These are phyloP conservation scores for Lontra canadensis DNA, from an alignment of 2,113 vertebrate genomes.

Conservation along the genomic window DNA sequence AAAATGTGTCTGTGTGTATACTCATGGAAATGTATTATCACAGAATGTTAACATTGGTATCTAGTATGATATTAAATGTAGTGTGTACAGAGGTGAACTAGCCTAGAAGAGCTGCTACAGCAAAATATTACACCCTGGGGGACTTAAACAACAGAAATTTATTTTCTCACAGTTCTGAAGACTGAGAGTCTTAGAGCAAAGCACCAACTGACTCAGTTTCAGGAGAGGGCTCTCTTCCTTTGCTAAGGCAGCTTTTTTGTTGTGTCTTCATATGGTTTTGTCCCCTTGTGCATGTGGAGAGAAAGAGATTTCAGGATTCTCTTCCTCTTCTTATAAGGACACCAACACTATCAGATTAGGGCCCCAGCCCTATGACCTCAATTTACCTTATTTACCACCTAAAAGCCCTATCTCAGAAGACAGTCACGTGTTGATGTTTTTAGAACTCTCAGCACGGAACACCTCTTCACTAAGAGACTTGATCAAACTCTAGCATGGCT, in stretches of 20 bases:
- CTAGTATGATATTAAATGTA: neutral
- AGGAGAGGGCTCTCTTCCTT: neutral
- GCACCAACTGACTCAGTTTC: neutral
- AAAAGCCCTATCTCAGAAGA: neutral
- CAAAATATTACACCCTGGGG: neutral
- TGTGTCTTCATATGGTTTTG: neutral
- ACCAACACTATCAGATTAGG: neutral
- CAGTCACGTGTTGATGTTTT: neutral
- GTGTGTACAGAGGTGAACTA: neutral
- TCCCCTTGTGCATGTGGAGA: neutral
- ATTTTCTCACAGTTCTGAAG: neutral
- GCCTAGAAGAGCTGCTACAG: neutral
- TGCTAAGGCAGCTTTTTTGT: neutral
- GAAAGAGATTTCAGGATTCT: neutral
- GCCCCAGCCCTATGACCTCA: neutral
- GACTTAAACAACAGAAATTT: neutral
- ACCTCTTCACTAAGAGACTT: neutral
- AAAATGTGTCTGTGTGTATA: neutral
- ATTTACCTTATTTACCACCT: neutral
- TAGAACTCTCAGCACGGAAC: neutral
- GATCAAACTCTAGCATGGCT: neutral
- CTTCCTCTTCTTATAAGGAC: neutral
- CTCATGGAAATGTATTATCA: neutral
- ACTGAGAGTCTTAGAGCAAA: neutral
- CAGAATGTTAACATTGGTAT: neutral